A percentile compares a stretch with the other conserved stretches of the same genome.
Conservation (phyloP, 2,113 vertebrate genomes). For the Struthidea cinerea region DNA sequence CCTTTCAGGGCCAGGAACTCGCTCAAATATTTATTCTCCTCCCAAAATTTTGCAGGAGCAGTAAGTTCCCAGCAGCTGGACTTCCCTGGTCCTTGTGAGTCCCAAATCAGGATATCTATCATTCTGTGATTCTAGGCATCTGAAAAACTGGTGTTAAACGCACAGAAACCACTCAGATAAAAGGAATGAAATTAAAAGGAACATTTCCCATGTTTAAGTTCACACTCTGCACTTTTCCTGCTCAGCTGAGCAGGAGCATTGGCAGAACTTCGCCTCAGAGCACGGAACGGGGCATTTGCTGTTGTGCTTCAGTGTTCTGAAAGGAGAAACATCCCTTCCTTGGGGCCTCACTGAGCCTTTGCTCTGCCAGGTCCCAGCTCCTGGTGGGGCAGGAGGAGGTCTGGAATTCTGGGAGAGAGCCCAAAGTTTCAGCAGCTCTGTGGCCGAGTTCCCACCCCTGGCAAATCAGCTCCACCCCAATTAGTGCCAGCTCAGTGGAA, state of each 20-base stretch:
- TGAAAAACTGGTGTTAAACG: neutral
- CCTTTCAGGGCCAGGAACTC: neutral
- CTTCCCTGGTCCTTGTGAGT: neutral
- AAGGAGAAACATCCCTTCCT: neutral
- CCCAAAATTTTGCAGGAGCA: neutral
- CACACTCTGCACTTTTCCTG: fast-evolving
- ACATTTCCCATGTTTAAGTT: neutral
- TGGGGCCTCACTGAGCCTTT: neutral
- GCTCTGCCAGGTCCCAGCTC: neutral
- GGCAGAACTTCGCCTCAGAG: neutral
- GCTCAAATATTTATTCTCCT: neutral
- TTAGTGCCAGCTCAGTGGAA: neutral
- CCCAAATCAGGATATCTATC: neutral
- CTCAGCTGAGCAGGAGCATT: neutral
- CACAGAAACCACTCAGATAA: neutral
- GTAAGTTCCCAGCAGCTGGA: neutral
- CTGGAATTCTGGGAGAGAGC: neutral
- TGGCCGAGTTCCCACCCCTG: neutral
- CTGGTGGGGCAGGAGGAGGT: neutral
- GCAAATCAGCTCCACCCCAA: neutral
- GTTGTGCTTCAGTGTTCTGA: neutral
- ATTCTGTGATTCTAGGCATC: neutral
- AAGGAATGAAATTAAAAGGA: neutral
- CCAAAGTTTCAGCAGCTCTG: neutral
- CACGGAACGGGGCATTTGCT: neutral